phyloP scores from a whole-genome alignment of 1,140 invertebrate species.

The Lordiphosa clarofinis region DNA sequence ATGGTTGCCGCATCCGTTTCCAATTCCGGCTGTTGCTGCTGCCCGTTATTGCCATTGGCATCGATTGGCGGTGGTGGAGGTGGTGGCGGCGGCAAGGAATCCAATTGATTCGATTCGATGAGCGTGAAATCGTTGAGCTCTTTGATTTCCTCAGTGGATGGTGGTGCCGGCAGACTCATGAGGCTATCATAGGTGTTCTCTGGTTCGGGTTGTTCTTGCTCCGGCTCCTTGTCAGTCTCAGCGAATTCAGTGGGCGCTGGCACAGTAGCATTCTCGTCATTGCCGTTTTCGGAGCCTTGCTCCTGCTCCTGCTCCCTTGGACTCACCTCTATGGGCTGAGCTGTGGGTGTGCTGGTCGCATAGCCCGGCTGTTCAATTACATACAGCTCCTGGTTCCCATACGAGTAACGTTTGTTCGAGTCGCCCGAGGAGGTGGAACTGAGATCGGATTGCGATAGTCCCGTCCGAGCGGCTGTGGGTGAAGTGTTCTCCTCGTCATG shows the following conservation, averaged over 20 bases:
- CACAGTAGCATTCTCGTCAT: not conserved
- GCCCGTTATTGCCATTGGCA: constrained; percentile 17
- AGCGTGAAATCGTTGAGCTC: constrained; percentile 66
- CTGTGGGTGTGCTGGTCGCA: constrained; percentile 61
- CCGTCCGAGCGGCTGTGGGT: constrained; percentile 81
- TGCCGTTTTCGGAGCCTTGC: constrained; percentile 19
- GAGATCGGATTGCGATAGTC: constrained; percentile 87
- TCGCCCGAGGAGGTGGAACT: constrained; percentile 86
- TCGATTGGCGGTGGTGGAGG: constrained; percentile 51
- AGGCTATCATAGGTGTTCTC: constrained; percentile 72
- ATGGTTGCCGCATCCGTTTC: constrained; percentile 12
- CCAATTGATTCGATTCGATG: constrained; percentile 70
- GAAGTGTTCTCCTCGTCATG: constrained; percentile 64
- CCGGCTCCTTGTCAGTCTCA: constrained; percentile 40
- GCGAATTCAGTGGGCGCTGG: constrained; percentile 77
- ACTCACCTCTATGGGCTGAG: constrained; percentile 26
- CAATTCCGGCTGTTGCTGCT: constrained; percentile 3
- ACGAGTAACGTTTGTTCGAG: constrained; percentile 86
- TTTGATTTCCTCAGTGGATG: constrained; percentile 74
- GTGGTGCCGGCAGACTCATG: constrained; percentile 75
- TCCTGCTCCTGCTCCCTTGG: constrained; percentile 19
- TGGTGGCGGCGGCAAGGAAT: constrained; percentile 75
- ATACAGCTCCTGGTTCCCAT: constrained; percentile 88
- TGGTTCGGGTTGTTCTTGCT: constrained; percentile 9
- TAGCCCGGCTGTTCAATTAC: constrained; percentile 86